phyloP scores from a whole-genome alignment of 2,888 invertebrate genomes.

The Litoditis marina region DNA sequence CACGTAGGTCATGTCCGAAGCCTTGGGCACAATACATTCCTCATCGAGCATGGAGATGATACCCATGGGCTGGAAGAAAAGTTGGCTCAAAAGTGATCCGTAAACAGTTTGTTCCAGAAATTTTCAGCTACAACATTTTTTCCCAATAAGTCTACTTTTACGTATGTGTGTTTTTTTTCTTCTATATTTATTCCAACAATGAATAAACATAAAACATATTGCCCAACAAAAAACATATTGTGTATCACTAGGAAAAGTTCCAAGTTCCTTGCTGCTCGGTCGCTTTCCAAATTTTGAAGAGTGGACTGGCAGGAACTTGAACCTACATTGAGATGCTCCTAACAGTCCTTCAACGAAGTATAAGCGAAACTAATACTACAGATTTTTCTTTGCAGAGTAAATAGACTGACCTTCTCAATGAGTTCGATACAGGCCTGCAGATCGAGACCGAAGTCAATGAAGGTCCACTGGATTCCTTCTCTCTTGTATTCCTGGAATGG shows the following conservation, averaged over 20 bases:
- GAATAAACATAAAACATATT: no score
- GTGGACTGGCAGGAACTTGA: not conserved
- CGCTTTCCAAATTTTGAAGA: no score
- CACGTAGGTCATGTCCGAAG: constrained; percentile 95
- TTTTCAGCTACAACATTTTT: no score
- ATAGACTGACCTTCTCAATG: constrained; percentile 75
- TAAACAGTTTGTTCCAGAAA: not conserved
- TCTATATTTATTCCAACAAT: no score
- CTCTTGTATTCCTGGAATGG: constrained; percentile 63
- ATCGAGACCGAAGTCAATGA: constrained; percentile 97
- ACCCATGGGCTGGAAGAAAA: constrained; percentile 84
- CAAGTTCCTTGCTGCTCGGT: no score
- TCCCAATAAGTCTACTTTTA: no score
- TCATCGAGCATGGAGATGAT: constrained; percentile 99
- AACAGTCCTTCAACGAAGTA: not conserved
- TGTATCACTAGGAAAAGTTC: not conserved
- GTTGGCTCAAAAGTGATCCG: not conserved
- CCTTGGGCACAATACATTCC: constrained; percentile 99
- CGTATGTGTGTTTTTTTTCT: no score
- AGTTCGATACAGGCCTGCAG: constrained; percentile 91
- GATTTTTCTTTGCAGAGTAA: constrained; percentile 67
- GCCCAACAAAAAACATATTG: no score
- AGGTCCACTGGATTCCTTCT: constrained; percentile 83
- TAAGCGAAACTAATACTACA: no score
- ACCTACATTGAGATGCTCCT: not conserved